Percentiles rank a stretch among this genome's conserved stretches.
Evolutionary conservation across 2,113 vertebrate species (phyloP).

Genomic region (Australoheros scitulus): DNA sequence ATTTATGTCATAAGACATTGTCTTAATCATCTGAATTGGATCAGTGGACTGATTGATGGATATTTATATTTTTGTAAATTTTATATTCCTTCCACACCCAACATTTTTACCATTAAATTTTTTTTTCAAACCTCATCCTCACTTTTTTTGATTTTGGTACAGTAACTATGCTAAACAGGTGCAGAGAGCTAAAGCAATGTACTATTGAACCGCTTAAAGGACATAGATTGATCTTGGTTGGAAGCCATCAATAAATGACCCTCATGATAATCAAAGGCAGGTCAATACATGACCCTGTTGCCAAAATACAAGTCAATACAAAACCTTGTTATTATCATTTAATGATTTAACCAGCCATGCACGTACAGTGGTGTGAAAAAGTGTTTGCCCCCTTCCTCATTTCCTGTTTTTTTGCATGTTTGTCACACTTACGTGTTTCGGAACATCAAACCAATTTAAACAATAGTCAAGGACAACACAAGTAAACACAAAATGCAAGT

Average conservation of each 20-base stretch:
- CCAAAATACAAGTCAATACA: conserved; percentile 52
- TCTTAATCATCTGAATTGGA: no score
- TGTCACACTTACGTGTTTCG: no score
- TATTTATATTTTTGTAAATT: background rate
- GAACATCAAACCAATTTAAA: no score
- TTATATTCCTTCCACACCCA: background rate
- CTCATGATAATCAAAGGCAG: conserved; percentile 64
- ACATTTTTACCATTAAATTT: background rate
- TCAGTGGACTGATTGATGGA: background rate
- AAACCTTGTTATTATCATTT: conserved; percentile 57
- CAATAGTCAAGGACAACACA: no score
- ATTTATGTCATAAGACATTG: background rate
- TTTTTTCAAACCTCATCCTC: background rate
- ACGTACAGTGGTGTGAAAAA: no score
- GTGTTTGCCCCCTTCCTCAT: no score
- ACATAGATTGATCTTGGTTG: conserved; percentile 39
- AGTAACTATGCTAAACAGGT: conserved; percentile 49
- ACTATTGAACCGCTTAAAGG: conserved; percentile 59
- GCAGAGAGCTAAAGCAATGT: conserved; percentile 24
- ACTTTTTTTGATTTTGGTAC: conserved; percentile 12
- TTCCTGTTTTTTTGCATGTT: no score
- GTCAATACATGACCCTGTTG: conserved; percentile 59
- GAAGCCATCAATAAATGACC: conserved; percentile 61
- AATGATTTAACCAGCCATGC: conserved; percentile 55
- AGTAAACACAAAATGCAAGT: no score